Evolutionary conservation across 1,140 invertebrate species (phyloP), one percentile per base, ranked within the genome.

Genomic region (Microplitis mediator): DNA sequence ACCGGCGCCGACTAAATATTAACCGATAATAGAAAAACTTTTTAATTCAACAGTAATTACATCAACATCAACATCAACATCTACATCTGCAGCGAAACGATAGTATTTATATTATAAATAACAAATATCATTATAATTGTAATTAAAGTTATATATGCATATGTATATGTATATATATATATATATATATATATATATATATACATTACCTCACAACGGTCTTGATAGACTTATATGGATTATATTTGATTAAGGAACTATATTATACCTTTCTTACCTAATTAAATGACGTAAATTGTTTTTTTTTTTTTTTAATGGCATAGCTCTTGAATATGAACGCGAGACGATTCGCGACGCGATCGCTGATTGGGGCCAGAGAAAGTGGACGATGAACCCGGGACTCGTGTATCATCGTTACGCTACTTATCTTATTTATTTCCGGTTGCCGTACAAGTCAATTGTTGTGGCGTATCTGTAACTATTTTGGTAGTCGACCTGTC

Each of bases 341-440:
- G 58, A 66, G 63, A 63, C 62, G 39, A 64, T 71, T 52, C 71
- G 58, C 74, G 76, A 76, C 39, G 39, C 39, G 39, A 45, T 45
- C 39, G 39, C 6, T 66, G 73, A 79, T 81, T 74, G 79, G 74
- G 80, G 80, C 72, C 80, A 79, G 79, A 81, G 80, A 82, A 82
- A 82, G 80, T 81, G 77, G 79, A 77, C 79, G 73, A 79, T 82
- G 79, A 82, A 82, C 80, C 78, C 79, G 76, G 76, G 73, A 31
- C 35, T 56, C 50, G 39, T 67, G 65, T 61, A 67, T 36, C 74
- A 62, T 65, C 73, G 67, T 81, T 79, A 76, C 74, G 74, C 77
- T 80, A 74, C 67, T 77, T 79, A 69, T 62, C 66, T 67, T 71
- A 45, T 72, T 65, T 63, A 51, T 75, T 75, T 72, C 66, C 69